Evolutionary conservation across 2,888 invertebrate genomes (phyloP).

Genomic region (Chymomyza fuscimana): DNA sequence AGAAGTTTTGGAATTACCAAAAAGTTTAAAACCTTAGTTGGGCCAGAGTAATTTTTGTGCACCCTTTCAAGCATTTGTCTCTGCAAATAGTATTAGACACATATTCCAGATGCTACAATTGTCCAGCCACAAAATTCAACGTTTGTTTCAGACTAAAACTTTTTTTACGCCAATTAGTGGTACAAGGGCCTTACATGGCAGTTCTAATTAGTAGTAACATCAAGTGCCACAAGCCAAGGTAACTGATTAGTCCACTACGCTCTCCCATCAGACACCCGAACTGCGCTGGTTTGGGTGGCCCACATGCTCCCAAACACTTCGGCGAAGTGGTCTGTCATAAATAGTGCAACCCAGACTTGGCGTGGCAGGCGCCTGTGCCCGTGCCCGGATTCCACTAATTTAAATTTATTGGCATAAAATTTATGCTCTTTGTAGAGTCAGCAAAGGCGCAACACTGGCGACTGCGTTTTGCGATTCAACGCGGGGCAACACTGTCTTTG

Average conservation of each 20-base stretch:
- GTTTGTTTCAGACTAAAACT: not conserved
- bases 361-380: constrained; percentile 37
- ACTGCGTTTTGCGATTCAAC: constrained; percentile 27
- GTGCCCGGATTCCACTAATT: constrained; percentile 53
- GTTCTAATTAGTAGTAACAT: constrained; percentile 41
- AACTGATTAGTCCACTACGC: constrained; percentile 4
- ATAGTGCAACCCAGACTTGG: constrained; percentile 59
- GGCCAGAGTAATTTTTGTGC: no score
- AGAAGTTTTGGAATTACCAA: no score
- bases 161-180: constrained; percentile 1
- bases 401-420: constrained; percentile 73
- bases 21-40: no score
- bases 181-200: not conserved
- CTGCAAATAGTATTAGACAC: not conserved
- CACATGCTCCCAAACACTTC: not conserved
- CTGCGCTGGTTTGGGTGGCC: not conserved
- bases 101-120: not conserved
- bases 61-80: not conserved
- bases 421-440: constrained; percentile 43
- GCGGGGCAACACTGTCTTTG: constrained; percentile 3
- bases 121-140: not conserved
- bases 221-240: constrained; percentile 6
- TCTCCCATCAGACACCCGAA: not conserved
- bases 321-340: constrained; percentile 57
- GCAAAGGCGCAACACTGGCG: constrained; percentile 9